Conservation (phyloP, 2,113 vertebrate genomes). For the Erythrocercus mccallii region DNA sequence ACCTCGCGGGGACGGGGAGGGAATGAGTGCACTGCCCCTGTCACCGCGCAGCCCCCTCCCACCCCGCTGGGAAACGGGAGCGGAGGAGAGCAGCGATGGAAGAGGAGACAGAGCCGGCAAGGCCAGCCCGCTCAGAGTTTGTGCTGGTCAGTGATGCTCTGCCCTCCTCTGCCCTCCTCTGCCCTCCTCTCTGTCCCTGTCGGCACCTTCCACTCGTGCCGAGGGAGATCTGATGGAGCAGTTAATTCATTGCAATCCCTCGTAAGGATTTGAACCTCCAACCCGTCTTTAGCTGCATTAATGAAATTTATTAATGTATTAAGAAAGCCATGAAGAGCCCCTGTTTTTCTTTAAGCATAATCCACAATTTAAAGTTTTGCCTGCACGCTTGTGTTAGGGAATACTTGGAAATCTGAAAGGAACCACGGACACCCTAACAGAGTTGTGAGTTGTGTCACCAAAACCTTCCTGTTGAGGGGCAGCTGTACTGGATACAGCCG, state of each 20-base stretch:
- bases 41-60: background rate
- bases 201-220: background rate
- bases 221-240: background rate
- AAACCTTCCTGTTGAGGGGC: background rate
- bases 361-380: background rate
- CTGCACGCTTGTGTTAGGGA: background rate
- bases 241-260: background rate
- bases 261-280: background rate
- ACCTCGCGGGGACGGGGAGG: background rate
- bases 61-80: background rate
- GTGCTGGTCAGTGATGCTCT: background rate
- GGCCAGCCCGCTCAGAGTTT: background rate
- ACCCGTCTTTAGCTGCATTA: background rate
- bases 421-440: background rate
- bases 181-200: background rate
- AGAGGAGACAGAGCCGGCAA: background rate
- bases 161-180: no score
- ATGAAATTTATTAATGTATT: background rate
- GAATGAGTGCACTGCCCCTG: background rate
- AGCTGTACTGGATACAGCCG: background rate
- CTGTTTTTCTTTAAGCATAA: background rate
- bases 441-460: background rate
- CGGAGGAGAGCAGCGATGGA: background rate
- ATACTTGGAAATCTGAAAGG: background rate
- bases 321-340: background rate